Percentiles rank a stretch among this genome's conserved stretches.
Conservation (phyloP, 1,140 invertebrate genomes). For the Panulirus ornatus region DNA sequence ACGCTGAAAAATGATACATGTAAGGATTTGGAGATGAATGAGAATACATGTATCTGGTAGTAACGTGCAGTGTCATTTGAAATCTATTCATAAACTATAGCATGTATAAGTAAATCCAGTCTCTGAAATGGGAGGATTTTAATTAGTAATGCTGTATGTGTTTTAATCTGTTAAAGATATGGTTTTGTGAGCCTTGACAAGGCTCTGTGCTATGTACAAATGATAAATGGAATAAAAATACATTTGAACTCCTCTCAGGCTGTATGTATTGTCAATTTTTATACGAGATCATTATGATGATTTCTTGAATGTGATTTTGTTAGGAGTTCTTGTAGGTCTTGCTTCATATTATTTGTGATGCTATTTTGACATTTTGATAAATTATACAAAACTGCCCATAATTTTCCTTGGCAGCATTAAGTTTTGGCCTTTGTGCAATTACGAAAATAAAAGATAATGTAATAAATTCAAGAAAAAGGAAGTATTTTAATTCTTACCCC, state of each 20-base stretch:
- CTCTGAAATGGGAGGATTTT: background rate
- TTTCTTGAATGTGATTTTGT: conserved; percentile 18
- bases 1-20: background rate
- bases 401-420: background rate
- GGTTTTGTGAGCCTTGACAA: background rate
- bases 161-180: background rate
- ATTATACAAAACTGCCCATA: background rate
- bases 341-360: no score
- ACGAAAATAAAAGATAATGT: background rate
- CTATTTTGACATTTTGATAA: background rate
- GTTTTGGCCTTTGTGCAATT: conserved; percentile 43
- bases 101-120: no score
- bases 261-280: background rate
- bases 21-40: background rate
- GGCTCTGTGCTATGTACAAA: background rate
- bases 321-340: background rate
- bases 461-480: background rate
- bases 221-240: background rate
- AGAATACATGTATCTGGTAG: background rate
- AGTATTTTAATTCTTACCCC: background rate
- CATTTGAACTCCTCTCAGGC: background rate
- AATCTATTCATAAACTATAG: no score
- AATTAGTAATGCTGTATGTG: no score
- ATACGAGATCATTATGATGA: background rate
- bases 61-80: no score